phyloP scores from a whole-genome alignment of 64 coral and sea anemone species.

The Actinia equina region DNA sequence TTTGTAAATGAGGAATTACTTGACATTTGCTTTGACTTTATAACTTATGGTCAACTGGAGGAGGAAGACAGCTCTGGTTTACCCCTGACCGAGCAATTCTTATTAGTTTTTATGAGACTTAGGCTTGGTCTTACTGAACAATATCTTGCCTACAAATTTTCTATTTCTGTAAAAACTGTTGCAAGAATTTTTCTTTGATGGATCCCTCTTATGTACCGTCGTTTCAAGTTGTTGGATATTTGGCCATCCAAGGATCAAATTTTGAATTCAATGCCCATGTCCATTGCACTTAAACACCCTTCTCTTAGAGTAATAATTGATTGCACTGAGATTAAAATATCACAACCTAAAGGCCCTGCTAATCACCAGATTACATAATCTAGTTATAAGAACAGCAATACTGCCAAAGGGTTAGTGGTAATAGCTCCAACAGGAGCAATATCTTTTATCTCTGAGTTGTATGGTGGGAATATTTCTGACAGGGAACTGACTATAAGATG shows the following conservation, averaged over 20 bases:
- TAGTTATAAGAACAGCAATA: constrained; percentile 34
- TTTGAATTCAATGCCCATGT: constrained; percentile 18
- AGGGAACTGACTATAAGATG: constrained; percentile 30
- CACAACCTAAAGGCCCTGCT: not conserved
- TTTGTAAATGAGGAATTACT: constrained; percentile 42
- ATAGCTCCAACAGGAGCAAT: constrained; percentile 37
- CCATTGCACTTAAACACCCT: not conserved
- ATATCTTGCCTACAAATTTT: constrained; percentile 33
- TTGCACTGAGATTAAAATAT: constrained; percentile 36
- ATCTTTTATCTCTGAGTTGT: constrained; percentile 44
- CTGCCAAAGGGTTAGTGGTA: constrained; percentile 37
- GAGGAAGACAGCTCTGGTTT: constrained; percentile 25
- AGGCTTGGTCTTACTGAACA: constrained; percentile 29
- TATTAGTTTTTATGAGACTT: constrained; percentile 31
- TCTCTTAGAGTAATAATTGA: constrained; percentile 18
- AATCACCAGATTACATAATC: constrained; percentile 19
- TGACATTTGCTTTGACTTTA: constrained; percentile 45
- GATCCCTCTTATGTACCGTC: constrained; percentile 16
- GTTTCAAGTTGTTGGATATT: constrained; percentile 10
- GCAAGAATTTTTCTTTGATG: constrained; percentile 33
- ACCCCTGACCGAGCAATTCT: constrained; percentile 31
- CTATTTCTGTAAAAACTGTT: constrained; percentile 22
- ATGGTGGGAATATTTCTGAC: constrained; percentile 51
- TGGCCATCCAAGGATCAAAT: constrained; percentile 32
- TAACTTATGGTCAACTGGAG: constrained; percentile 33